Evolutionary conservation across 2,797 vertebrate species (phyloP).

Genomic region (Cynodonichthys magdalenae): DNA sequence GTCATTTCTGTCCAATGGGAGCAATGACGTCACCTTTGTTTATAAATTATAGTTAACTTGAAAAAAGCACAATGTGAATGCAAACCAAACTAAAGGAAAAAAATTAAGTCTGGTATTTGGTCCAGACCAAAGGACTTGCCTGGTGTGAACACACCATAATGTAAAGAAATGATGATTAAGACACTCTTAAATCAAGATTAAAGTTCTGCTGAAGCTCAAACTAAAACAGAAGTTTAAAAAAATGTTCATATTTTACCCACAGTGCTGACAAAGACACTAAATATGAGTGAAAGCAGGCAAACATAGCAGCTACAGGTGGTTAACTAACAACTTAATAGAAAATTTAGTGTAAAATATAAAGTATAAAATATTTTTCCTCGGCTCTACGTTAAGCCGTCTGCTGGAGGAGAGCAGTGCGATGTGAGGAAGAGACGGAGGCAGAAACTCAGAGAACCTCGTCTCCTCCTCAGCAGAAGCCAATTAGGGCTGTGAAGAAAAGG

Average conservation of each 20-base stretch:
- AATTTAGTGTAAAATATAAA: conserved; percentile 10
- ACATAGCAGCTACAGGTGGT: neutral
- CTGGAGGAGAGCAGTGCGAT: conserved; percentile 24
- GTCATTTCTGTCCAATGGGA: no score
- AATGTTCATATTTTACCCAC: conserved; percentile 15
- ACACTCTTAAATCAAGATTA: conserved; percentile 15
- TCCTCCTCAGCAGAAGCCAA: conserved; percentile 70
- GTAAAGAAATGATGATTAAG: conserved; percentile 7
- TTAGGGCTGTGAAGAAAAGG: conserved; percentile 65
- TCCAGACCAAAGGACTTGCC: no score
- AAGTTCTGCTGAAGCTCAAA: conserved; percentile 1
- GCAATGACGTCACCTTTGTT: no score
- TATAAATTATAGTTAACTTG: no score
- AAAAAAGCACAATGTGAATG: no score
- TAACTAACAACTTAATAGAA: conserved; percentile 3
- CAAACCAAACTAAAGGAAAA: no score
- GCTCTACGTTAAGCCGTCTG: conserved; percentile 24
- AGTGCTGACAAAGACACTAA: conserved; percentile 25
- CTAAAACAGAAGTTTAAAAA: neutral
- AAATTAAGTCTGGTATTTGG: no score
- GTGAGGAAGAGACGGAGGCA: conserved; percentile 36
- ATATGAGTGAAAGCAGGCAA: conserved; percentile 14
- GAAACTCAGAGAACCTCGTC: conserved; percentile 49
- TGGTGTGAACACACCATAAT: no score
- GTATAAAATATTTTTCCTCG: conserved; percentile 17